Evolutionary conservation across 2,797 vertebrate species (phyloP), one percentile per base, ranked within the genome.

Genomic region (Margarornis squamiger): DNA sequence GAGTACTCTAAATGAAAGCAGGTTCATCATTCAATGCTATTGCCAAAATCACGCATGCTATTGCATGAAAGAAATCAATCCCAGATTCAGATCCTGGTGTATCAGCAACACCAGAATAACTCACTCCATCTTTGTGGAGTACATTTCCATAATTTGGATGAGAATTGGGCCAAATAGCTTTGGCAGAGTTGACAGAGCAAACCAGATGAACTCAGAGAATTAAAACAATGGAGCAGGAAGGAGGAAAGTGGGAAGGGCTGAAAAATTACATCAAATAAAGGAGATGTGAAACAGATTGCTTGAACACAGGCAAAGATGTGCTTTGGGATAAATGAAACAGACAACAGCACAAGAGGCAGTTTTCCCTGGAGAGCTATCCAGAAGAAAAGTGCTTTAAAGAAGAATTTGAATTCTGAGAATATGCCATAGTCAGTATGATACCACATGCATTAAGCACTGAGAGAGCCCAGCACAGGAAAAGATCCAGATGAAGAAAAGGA

Each of bases 201-300:
- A 86, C 78, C 66, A 66, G 57, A 84, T 27, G 46, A 89, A 80
- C 27, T 23, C 9, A 38, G 46, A 80, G 49, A 95, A 91, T 61
- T 84, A 78, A 70, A 93, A 70, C 12, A 88, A 43, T 1, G 7
- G 23, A 84, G 43, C 21, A 57, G 32, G 89, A 86, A 78, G 51
- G 12, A 91, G 43, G 80, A 86, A 82, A 88, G 62, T 36, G 34
- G 46, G n/a, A 87, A 86, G 46, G 32, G 71, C 14, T 70, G 48
- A 76, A 30, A 72, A 78, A 43, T 36, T 27, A 54, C 46, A 88
- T 70, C 38, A 93, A 38, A 88, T 91, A 92, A 78, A 41, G 32
- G 65, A 88, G 75, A 78, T 84, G 24, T 83, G 66, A 91, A 90
- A 92, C 65, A 95, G 61, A 72, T 87, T 57, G 8, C 51, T 88